Evolutionary conservation across 2,113 vertebrate species (phyloP).

Genomic region (Zootoca vivipara): DNA sequence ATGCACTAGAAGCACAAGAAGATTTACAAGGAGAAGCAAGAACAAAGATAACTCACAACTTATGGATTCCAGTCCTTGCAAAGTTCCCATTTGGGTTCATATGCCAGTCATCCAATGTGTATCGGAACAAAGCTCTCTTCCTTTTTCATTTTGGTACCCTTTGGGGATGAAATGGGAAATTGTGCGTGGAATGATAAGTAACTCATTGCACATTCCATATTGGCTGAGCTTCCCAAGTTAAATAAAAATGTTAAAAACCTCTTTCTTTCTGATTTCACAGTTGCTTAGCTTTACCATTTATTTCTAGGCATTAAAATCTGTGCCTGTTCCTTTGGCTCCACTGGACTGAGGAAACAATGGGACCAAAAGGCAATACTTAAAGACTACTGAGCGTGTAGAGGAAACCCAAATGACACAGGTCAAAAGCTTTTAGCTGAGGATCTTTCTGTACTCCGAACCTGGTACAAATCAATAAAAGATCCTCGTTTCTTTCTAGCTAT

Average conservation of each 20-base stretch:
- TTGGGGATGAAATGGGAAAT: conserved; percentile 42
- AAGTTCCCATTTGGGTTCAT: conserved; percentile 36
- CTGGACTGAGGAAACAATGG: background rate
- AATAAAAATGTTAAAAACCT: background rate
- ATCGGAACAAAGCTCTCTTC: conserved; percentile 19
- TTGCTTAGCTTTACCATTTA: conserved; percentile 30
- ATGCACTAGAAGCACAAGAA: background rate
- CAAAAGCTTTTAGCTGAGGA: background rate
- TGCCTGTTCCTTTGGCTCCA: background rate
- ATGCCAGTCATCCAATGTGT: conserved; percentile 21
- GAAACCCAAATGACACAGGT: conserved; percentile 16
- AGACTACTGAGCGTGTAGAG: background rate
- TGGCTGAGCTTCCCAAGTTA: background rate
- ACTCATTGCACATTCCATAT: background rate
- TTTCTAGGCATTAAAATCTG: conserved; percentile 10
- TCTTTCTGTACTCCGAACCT: conserved; percentile 19
- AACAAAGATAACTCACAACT: background rate
- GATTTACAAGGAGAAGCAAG: background rate
- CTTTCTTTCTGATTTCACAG: conserved; percentile 24
- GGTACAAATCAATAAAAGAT: conserved; percentile 2
- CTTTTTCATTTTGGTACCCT: conserved; percentile 32
- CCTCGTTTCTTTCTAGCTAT: conserved; percentile 29
- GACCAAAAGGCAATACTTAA: background rate
- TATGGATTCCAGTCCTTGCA: conserved; percentile 41
- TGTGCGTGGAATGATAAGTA: background rate